Base-by-base conservation (phyloP, 1,140 invertebrate species). In the Neuroterus valhalla region DNA sequence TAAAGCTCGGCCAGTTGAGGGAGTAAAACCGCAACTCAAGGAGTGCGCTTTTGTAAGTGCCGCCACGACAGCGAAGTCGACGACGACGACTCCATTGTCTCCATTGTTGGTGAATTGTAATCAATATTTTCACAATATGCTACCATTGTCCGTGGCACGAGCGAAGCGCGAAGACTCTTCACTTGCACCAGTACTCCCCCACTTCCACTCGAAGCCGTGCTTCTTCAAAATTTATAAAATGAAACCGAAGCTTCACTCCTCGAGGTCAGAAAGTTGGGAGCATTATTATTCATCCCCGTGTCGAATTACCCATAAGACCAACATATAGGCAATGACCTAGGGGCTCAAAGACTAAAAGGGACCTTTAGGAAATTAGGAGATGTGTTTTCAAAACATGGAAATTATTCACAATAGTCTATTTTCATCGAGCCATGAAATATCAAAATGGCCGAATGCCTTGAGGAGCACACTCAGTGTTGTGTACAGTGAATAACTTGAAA, bases 61-160 rank as follows among this genome's bases (percentile, higher is more conserved):
- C 80, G 83, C 85, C 67, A 77, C 82, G 84, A 84, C 84, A 84
- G 84, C 81, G 78, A 82, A 82, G 84, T 82, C 84, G 83, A 79
- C 76, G 80, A 73, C 71, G 80, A 79, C 75, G 79, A 72, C 70
- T 79, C 70, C 85, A 89, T 89, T 89, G 88, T 90, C 83, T 87
- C 85, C 82, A 89, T 89, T 90, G 87, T 89, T 87, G 84, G 82
- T 77, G 86, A 89, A 88, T 89, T 83, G 81, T 84, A 89, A 90
- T 90, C 88, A 89, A 90, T 90, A 90, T 90, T 89, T 89, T 89
- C 88, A 90, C 88, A 90, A 90, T 90, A 90, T 88, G 82, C 78
- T 81, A 83, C 80, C 79, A 89, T 90, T 90, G 88, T 90, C 82
- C 77, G 78, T 75, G 85, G 85, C 87, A 89, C 86, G 87, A 86